Percentiles rank a stretch among this genome's conserved stretches.
These are phyloP conservation scores for Setipinna tenuifilis DNA, from an alignment of 2,797 vertebrate genomes.

Conservation along the genomic window DNA sequence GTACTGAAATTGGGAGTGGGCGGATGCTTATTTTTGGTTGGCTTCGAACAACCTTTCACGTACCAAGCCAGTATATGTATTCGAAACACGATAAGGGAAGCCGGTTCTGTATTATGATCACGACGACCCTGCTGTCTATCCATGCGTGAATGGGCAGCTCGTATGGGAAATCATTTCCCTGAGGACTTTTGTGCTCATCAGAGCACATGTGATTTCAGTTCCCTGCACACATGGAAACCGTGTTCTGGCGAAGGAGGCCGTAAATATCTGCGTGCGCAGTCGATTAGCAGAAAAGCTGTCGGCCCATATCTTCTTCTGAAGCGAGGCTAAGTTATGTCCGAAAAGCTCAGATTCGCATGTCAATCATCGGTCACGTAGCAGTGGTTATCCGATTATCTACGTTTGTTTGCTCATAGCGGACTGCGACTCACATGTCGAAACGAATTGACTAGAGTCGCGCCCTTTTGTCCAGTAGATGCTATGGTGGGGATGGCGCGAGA, in stretches of 20 bases:
- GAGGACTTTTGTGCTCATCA: conserved; percentile 37
- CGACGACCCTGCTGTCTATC: conserved; percentile 27
- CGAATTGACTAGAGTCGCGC: conserved; percentile 51
- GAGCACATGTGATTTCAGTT: conserved; percentile 48
- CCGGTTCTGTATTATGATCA: conserved; percentile 27
- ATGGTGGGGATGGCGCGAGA: conserved; percentile 11
- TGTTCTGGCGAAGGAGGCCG: background rate
- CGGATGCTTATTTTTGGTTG: conserved; percentile 30
- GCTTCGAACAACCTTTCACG: conserved; percentile 28
- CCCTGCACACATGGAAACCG: conserved; percentile 25
- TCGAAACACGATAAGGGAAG: conserved; percentile 22
- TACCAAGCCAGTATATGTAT: conserved; percentile 1
- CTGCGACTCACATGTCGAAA: conserved; percentile 58
- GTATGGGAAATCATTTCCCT: conserved; percentile 25
- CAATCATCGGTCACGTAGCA: conserved; percentile 32
- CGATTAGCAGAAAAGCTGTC: conserved; percentile 4
- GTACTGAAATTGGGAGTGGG: conserved; percentile 68
- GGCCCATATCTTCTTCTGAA: background rate
- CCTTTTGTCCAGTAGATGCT: background rate
- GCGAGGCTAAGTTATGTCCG: background rate
- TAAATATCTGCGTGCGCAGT: conserved; percentile 3
- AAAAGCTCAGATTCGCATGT: background rate
- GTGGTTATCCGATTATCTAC: conserved; percentile 41
- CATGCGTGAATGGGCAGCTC: conserved; percentile 36
- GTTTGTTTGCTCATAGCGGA: conserved; percentile 45